A percentile compares a stretch with the other conserved stretches of the same genome.
phyloP scores from a whole-genome alignment of 2,797 vertebrate species.

The Leptoclinus maculatus region DNA sequence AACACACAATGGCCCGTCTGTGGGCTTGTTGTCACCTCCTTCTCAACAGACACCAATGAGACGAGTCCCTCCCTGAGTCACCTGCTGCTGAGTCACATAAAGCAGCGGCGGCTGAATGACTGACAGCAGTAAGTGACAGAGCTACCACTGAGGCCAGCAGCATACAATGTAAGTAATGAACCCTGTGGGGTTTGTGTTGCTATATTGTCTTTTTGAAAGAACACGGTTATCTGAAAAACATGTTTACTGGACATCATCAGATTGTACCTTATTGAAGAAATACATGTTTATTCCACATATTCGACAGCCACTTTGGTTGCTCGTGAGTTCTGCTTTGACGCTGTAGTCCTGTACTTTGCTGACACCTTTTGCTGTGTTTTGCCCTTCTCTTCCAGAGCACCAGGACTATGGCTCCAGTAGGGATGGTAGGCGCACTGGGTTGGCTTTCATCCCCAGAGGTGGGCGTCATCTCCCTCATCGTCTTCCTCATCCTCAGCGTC shows the following conservation, averaged over 20 bases:
- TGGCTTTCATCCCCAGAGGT: slow-evolving; percentile 68
- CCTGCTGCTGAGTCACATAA: slow-evolving; percentile 41
- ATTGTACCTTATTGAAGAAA: not conserved
- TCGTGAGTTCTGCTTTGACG: not conserved
- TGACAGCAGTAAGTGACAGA: slow-evolving; percentile 47
- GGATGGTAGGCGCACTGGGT: slow-evolving; percentile 28
- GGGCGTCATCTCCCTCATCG: slow-evolving; percentile 66
- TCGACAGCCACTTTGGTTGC: not conserved
- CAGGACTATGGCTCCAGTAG: slow-evolving; percentile 74
- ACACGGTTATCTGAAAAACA: not conserved
- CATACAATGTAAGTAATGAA: slow-evolving; percentile 46
- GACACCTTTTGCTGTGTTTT: not conserved
- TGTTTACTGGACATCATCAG: not conserved
- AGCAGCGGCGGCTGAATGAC: slow-evolving; percentile 37
- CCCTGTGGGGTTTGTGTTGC: not conserved
- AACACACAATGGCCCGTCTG: slow-evolving; percentile 30
- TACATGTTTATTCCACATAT: not conserved
- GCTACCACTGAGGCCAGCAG: slow-evolving; percentile 24
- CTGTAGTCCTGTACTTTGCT: not conserved
- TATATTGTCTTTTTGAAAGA: not conserved
- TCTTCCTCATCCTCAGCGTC: slow-evolving; percentile 72
- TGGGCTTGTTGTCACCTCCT: slow-evolving; percentile 46
- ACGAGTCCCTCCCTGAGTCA: slow-evolving; percentile 57
- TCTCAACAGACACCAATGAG: slow-evolving; percentile 20
- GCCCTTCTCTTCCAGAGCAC: slow-evolving; percentile 16